Base-by-base conservation (phyloP, 2,888 invertebrate species). In the Troilus luridus region DNA sequence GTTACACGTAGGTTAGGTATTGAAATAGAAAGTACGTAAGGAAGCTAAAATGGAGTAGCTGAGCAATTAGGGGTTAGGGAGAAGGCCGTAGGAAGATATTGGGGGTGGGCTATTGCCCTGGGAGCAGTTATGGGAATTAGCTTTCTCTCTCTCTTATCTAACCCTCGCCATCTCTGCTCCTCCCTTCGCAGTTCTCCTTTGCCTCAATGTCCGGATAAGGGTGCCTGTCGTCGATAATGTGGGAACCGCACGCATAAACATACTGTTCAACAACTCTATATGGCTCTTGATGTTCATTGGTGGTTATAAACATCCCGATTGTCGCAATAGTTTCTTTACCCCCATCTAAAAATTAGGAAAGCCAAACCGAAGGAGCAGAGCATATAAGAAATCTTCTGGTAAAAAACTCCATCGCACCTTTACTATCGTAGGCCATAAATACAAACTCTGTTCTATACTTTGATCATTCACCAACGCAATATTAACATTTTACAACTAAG, bases 111-210 rank as follows among this genome's bases (percentile, higher is more conserved):
- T 85, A 85, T 85, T 19, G 85, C 85, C 85, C 21, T 54, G 85
- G 85, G 85, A 85, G 85, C 85, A 85, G 85, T 85, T 85, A 85
- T 85, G 85, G 85, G 85, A 85, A 85, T 85, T 85, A 58, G 85
- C 56, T 58, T 41, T 41, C 41, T 9, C 72, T 41, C 64, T 10
- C 14, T 14, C 72, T 19, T 77, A 77, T 77, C 72, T 77, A 19
- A 77, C 27, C 41, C 72, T 17, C 0, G 7, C 72, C 72, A 77
- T 77, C 72, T 77, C 72, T 19, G 8, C 41, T 77, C 72, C 72
- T 77, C 72, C 8, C 17, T 27, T 54, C 56, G 21, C 54, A 10
- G 19, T 85, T n/a, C 14, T 7, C 85, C 85, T 58, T 56, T 56
- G 56, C 21, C 56, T n/a, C 56, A n/a, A 1, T 41, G 77, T n/a